A percentile compares a stretch with the other conserved stretches of the same genome.
These are phyloP conservation scores for Drosophila prosaltans DNA, from an alignment of 1,140 invertebrate species.

Conservation along the genomic window DNA sequence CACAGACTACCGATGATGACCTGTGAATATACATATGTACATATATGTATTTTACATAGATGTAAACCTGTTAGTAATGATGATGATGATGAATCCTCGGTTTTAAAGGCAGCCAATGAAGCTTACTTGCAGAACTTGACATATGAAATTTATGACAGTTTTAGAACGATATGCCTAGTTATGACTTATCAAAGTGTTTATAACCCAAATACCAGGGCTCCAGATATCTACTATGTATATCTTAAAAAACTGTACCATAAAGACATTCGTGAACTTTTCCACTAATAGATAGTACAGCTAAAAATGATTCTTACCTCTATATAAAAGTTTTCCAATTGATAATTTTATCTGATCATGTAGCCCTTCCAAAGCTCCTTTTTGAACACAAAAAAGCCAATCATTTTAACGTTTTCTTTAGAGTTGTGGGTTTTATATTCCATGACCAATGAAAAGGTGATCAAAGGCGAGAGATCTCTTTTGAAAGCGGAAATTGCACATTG, in stretches of 20 bases:
- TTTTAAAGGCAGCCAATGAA: slow-evolving; percentile 37
- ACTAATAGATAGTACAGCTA: no score
- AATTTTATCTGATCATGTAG: not conserved
- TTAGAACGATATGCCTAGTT: slow-evolving; percentile 69
- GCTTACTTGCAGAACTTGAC: slow-evolving; percentile 17
- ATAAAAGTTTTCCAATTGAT: no score
- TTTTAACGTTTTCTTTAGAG: slow-evolving; percentile 41
- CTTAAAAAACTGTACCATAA: no score
- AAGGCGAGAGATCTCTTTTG: slow-evolving; percentile 34
- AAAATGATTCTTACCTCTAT: no score
- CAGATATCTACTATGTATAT: no score
- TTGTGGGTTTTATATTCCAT: slow-evolving; percentile 56
- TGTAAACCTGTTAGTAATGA: not conserved
- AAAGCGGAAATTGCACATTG: slow-evolving; percentile 62
- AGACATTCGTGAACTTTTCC: no score
- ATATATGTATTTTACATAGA: not conserved
- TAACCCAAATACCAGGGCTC: slow-evolving; percentile 27
- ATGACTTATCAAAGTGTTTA: slow-evolving; percentile 71
- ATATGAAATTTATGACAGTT: slow-evolving; percentile 51
- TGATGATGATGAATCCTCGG: not conserved
- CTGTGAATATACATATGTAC: not conserved
- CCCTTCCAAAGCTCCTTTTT: not conserved
- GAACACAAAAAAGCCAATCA: slow-evolving; percentile 9
- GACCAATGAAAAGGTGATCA: slow-evolving; percentile 48
- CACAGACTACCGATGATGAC: slow-evolving; percentile 43